Evolutionary conservation across 2,797 vertebrate genomes (phyloP).

Genomic region (Anolis apletophallus): DNA sequence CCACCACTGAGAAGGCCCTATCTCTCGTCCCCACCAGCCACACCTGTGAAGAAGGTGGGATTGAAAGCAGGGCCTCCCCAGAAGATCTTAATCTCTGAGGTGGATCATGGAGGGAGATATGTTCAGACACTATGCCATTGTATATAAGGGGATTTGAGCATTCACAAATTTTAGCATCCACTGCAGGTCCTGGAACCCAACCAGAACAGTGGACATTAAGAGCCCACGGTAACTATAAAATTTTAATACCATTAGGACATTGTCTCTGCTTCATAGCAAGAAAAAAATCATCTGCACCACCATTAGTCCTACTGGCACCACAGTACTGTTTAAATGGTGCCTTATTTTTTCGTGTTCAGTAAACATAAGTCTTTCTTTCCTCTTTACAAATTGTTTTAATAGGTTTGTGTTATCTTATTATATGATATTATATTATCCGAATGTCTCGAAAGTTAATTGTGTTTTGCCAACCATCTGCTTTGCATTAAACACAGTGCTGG

Average conservation of each 20-base stretch:
- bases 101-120: no score
- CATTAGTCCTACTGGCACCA: not conserved
- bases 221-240: not conserved
- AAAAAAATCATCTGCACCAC: not conserved
- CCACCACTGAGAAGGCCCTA: no score
- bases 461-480: not conserved
- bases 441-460: not conserved
- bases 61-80: no score
- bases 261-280: not conserved
- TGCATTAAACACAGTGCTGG: constrained; percentile 3
- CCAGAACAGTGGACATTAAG: no score
- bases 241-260: not conserved
- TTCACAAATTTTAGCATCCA: no score
- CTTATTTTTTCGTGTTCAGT: not conserved
- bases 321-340: not conserved
- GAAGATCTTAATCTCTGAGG: no score
- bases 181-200: no score
- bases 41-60: no score
- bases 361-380: not conserved
- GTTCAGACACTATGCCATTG: no score
- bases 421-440: constrained; percentile 14
- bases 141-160: no score
- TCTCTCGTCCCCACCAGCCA: no score
- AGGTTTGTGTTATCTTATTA: constrained; percentile 2
- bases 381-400: constrained; percentile 4